A percentile compares a stretch with the other conserved stretches of the same genome.
Conservation (phyloP, 2,888 invertebrate species). For the Lathronympha strigana region DNA sequence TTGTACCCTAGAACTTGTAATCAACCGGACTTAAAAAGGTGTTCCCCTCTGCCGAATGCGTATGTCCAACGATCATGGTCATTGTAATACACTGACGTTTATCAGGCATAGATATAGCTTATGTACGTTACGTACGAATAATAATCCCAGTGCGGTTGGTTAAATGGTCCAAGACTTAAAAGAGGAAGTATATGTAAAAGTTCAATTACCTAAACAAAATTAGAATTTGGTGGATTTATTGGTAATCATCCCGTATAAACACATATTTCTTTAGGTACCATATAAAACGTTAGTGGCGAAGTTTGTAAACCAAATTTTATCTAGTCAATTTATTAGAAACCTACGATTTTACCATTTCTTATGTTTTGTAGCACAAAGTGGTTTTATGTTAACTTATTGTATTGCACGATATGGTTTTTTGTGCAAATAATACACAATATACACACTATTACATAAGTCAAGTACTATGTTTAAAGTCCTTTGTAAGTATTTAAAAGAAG, state of each 20-base stretch:
- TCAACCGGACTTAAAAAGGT: too few species aligned
- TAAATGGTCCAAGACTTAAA: too few species aligned
- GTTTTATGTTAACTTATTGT: conserved; percentile 11
- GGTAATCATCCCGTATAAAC: background rate
- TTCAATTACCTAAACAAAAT: background rate
- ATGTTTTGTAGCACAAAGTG: conserved; percentile 18
- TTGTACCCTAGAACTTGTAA: too few species aligned
- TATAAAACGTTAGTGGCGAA: conserved; percentile 17
- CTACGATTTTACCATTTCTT: background rate
- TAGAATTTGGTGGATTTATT: background rate
- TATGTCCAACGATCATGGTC: too few species aligned
- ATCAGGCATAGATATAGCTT: too few species aligned
- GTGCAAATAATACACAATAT: conserved; percentile 16
- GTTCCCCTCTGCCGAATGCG: too few species aligned
- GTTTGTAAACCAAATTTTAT: conserved; percentile 16
- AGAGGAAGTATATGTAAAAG: too few species aligned
- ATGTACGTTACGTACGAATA: too few species aligned
- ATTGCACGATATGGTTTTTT: conserved; percentile 22
- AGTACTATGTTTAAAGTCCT: conserved; percentile 27
- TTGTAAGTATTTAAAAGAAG: conserved; percentile 14
- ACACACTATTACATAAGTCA: too few species aligned
- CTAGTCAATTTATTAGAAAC: conserved; percentile 30
- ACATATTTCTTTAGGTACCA: background rate
- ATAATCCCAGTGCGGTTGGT: too few species aligned
- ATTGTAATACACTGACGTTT: too few species aligned